phyloP scores from a whole-genome alignment of 2,797 vertebrate species.

The Enteromius afrohamiltoni region DNA sequence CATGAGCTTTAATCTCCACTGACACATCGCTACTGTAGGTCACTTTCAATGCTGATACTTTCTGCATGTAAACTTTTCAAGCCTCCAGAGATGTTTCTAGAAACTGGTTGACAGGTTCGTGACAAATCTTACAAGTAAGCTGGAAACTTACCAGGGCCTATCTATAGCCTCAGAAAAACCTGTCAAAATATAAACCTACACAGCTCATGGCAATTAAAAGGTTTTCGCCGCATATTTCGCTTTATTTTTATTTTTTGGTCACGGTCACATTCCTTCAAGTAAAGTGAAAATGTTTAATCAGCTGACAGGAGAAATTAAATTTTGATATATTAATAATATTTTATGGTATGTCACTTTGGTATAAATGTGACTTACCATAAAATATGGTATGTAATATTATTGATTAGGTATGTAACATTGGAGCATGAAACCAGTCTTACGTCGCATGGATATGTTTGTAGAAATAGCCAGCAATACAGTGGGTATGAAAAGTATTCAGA shows the following conservation, averaged over 20 bases:
- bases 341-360: not conserved
- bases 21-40: conserved; percentile 46
- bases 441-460: too few relatives aligned
- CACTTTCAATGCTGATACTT: conserved; percentile 51
- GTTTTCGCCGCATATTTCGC: not conserved
- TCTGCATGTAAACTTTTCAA: conserved; percentile 17
- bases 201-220: not conserved
- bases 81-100: conserved; percentile 27
- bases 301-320: not conserved
- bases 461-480: too few relatives aligned
- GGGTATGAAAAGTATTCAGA: too few relatives aligned
- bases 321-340: not conserved
- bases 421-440: too few relatives aligned
- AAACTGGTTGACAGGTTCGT: conserved; percentile 27
- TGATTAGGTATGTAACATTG: not conserved
- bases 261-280: not conserved
- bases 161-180: conserved; percentile 21
- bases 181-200: conserved; percentile 8
- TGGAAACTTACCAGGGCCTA: conserved; percentile 11
- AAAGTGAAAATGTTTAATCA: not conserved
- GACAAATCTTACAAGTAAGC: conserved; percentile 11
- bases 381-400: not conserved
- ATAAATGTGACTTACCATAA: too few relatives aligned
- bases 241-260: not conserved
- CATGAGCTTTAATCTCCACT: conserved; percentile 48